Evolutionary conservation across 2,797 vertebrate genomes (phyloP).

Genomic region (Crax fasciolata): DNA sequence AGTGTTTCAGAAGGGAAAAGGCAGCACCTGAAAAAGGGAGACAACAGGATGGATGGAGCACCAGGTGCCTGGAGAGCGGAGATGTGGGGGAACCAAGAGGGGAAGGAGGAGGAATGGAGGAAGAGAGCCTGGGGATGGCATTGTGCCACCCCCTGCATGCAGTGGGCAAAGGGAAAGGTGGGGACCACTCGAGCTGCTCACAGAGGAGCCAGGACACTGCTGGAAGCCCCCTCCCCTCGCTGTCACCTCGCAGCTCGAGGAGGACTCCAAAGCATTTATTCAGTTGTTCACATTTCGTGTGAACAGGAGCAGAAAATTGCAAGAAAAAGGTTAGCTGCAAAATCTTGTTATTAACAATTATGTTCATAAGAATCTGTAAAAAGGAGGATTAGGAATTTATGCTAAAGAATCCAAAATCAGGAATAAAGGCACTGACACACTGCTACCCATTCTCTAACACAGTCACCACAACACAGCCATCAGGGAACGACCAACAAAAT

Average conservation of each 20-base stretch:
- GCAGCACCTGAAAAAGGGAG: background rate
- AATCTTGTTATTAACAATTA: background rate
- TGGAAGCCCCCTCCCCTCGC: background rate
- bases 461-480: background rate
- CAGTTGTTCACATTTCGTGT: background rate
- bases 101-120: background rate
- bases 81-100: background rate
- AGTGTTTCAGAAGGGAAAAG: background rate
- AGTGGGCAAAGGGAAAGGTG: fast-evolving
- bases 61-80: background rate
- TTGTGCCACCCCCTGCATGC: background rate
- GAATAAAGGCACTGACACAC: background rate
- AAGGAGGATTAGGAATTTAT: background rate
- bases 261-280: background rate
- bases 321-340: background rate
- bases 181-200: background rate
- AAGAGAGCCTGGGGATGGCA: fast-evolving
- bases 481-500: background rate
- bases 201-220: background rate
- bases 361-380: background rate
- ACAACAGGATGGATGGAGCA: background rate
- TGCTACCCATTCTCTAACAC: background rate
- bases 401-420: background rate
- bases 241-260: background rate
- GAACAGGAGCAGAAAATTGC: background rate